These are phyloP conservation scores for Margaritifera margaritifera DNA, from an alignment of 2,888 invertebrate genomes.

Conservation along the genomic window DNA sequence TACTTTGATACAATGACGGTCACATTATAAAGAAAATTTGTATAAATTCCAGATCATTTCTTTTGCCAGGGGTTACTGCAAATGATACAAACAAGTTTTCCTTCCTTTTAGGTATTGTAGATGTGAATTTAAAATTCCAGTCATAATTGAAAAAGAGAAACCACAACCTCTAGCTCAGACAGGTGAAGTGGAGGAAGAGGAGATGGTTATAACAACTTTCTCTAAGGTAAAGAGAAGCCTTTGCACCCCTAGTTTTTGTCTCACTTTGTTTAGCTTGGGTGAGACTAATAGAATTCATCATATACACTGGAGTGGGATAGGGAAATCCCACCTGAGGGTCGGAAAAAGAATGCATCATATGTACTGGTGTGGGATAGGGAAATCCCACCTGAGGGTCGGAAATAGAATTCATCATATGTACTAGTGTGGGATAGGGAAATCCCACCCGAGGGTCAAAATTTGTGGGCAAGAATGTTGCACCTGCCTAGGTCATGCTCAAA, in stretches of 20 bases:
- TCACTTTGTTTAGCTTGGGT: background rate
- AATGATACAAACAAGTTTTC: constrained; percentile 15
- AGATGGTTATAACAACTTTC: constrained; percentile 62
- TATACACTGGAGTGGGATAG: background rate
- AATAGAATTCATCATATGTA: too few relatives aligned
- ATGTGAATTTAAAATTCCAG: constrained; percentile 89
- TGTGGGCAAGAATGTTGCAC: too few relatives aligned
- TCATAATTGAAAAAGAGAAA: constrained; percentile 78
- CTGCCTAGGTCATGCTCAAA: too few relatives aligned
- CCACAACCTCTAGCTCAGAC: constrained; percentile 50
- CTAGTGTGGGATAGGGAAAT: too few relatives aligned
- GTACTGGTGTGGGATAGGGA: too few relatives aligned
- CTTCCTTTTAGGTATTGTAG: constrained; percentile 81
- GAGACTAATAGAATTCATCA: background rate
- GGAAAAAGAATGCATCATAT: too few relatives aligned
- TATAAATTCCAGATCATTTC: too few relatives aligned
- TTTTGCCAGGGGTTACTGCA: constrained; percentile 9
- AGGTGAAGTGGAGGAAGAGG: constrained; percentile 53
- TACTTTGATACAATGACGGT: too few relatives aligned
- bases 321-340: too few relatives aligned
- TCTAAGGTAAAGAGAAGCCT: constrained; percentile 49
- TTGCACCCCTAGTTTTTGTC: background rate
- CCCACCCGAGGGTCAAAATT: too few relatives aligned
- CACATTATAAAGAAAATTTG: too few relatives aligned
- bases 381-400: too few relatives aligned